phyloP scores from a whole-genome alignment of 2,888 invertebrate genomes.

The Tinea pellionella region DNA sequence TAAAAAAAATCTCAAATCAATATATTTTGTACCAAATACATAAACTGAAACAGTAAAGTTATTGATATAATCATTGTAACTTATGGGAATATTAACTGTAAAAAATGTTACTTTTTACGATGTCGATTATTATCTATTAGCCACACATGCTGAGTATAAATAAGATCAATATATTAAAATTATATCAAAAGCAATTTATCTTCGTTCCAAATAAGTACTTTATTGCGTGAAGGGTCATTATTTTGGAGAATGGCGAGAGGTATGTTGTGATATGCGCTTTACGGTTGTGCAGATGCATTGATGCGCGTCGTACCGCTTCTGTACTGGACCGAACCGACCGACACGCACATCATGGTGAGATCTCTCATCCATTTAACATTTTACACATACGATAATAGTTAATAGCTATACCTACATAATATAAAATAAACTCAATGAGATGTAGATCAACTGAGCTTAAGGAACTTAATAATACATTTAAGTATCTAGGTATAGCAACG shows the following conservation, averaged over 20 bases:
- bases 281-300: background rate
- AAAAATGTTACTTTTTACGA: too few relatives aligned
- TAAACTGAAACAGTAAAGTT: too few relatives aligned
- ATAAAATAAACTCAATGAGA: background rate
- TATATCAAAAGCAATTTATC: background rate
- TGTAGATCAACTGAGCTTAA: too few relatives aligned
- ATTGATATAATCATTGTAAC: too few relatives aligned
- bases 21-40: too few relatives aligned
- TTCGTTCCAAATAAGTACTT: background rate
- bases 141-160: background rate
- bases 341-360: background rate
- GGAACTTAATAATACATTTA: too few relatives aligned
- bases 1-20: too few relatives aligned
- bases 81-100: too few relatives aligned
- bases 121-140: background rate
- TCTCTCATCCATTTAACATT: background rate
- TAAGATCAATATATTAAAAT: background rate
- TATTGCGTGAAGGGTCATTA: background rate
- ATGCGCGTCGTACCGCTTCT: constrained; percentile 2
- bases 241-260: background rate
- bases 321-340: background rate
- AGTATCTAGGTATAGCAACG: too few relatives aligned
- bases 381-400: background rate
- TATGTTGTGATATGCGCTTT: background rate
- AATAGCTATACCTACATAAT: background rate